Conservation (phyloP, 2,888 invertebrate species). For the Mythimna albipuncta region DNA sequence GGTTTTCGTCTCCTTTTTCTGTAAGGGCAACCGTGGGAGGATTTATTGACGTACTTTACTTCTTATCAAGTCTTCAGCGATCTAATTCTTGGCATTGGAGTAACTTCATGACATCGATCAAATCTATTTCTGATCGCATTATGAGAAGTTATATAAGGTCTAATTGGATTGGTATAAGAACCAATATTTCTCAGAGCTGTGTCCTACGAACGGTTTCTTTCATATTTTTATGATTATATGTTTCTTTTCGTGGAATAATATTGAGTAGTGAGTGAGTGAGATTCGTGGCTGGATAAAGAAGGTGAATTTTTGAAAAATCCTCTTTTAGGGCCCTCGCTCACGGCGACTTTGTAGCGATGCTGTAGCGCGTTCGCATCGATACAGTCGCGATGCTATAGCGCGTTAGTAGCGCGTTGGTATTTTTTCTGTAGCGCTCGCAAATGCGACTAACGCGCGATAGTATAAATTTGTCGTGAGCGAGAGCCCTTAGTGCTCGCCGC, state of each 20-base stretch:
- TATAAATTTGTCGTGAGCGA: no score
- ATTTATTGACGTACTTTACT: neutral
- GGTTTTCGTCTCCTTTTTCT: neutral
- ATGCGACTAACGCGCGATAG: no score
- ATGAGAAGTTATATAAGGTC: constrained; percentile 10
- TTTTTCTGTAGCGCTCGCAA: no score
- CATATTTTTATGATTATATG: neutral
- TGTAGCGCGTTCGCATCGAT: no score
- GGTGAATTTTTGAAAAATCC: no score
- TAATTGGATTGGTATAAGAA: constrained; percentile 36
- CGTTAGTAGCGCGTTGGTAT: no score
- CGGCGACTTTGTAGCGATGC: no score
- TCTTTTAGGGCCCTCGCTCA: no score
- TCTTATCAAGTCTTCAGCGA: neutral
- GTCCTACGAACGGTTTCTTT: constrained; percentile 4
- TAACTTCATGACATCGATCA: constrained; percentile 30
- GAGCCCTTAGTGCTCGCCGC: no score
- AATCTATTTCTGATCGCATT: constrained; percentile 37
- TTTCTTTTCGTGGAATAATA: neutral
- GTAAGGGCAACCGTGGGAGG: constrained; percentile 15
- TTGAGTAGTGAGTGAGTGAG: no score
- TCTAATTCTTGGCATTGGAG: constrained; percentile 10
- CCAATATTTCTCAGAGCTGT: constrained; percentile 4
- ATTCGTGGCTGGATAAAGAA: no score
- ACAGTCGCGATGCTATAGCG: no score